Percentiles rank a stretch among this genome's conserved stretches.
phyloP scores from a whole-genome alignment of 2,113 vertebrate species.

The Stictonetta naevosa region DNA sequence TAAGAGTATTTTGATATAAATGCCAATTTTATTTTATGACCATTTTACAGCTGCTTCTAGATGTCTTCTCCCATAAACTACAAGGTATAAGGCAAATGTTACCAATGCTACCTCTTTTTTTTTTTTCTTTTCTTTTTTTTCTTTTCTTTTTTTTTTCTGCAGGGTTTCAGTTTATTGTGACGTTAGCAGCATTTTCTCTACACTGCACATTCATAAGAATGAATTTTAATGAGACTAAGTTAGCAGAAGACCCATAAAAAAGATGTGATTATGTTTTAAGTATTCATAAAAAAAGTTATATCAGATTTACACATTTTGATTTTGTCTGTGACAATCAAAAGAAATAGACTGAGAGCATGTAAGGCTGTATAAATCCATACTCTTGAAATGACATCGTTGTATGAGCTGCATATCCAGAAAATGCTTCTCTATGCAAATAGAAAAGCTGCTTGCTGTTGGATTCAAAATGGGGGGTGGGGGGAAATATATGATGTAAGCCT shows the following conservation, averaged over 20 bases:
- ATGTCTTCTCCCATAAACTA: conserved; percentile 62
- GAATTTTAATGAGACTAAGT: conserved; percentile 67
- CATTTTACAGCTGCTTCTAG: conserved; percentile 70
- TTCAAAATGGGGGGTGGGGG: too few species aligned
- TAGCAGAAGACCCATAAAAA: conserved; percentile 70
- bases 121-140: conserved; percentile 16
- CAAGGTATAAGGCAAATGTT: conserved; percentile 62
- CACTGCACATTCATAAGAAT: conserved; percentile 37
- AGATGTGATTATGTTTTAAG: conserved; percentile 67
- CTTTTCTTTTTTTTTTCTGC: conserved; percentile 1
- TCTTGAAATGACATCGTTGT: background rate
- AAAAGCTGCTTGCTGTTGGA: background rate
- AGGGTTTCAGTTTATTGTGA: conserved; percentile 71
- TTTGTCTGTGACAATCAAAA: conserved; percentile 55
- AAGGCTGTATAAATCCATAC: background rate
- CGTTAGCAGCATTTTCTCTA: conserved; percentile 59
- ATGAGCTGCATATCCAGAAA: background rate
- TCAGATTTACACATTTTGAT: conserved; percentile 63
- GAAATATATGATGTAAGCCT: background rate
- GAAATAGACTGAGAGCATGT: background rate
- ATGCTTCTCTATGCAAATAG: background rate
- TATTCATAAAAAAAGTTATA: conserved; percentile 69
- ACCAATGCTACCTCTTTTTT: conserved; percentile 13
- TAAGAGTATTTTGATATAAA: conserved; percentile 74
- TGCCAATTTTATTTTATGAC: conserved; percentile 75